Conservation (phyloP, 2,113 vertebrate species). For the Lepisosteus oculatus region DNA sequence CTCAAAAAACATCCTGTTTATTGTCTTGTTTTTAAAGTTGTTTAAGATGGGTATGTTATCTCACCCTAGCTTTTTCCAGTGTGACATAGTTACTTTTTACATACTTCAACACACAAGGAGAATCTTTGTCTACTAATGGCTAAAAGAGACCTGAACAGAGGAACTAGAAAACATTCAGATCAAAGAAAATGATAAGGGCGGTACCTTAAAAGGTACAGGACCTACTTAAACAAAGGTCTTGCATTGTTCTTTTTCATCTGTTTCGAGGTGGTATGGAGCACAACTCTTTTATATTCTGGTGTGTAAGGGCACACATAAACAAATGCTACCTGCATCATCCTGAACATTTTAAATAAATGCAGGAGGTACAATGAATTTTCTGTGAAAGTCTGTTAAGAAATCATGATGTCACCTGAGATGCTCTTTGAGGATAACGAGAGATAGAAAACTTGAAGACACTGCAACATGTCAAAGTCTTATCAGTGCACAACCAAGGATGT, state of each 20-base stretch:
- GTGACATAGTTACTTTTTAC: constrained; percentile 14
- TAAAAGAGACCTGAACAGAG: constrained; percentile 24
- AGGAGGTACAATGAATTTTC: constrained; percentile 9
- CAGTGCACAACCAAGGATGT: too few relatives aligned
- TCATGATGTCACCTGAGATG: constrained; percentile 65
- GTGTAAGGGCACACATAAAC: neutral
- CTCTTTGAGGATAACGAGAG: constrained; percentile 67
- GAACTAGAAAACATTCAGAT: constrained; percentile 41
- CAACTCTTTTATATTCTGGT: neutral
- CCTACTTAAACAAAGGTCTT: constrained; percentile 7
- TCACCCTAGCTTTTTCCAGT: constrained; percentile 1
- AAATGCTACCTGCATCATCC: constrained; percentile 2
- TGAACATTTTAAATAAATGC: neutral
- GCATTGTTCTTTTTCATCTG: constrained; percentile 19
- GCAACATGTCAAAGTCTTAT: constrained; percentile 37
- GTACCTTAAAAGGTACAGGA: constrained; percentile 32
- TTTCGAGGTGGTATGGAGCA: constrained; percentile 11
- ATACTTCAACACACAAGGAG: constrained; percentile 23
- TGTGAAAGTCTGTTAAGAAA: constrained; percentile 12
- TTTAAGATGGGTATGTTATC: too few relatives aligned
- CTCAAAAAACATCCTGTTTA: too few relatives aligned
- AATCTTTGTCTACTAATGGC: constrained; percentile 20
- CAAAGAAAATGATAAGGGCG: constrained; percentile 32
- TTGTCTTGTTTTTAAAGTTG: too few relatives aligned
- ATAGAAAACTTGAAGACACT: constrained; percentile 51